These are phyloP conservation scores for Sinosuthora webbiana DNA, from an alignment of 2,113 vertebrate species.

Conservation along the genomic window DNA sequence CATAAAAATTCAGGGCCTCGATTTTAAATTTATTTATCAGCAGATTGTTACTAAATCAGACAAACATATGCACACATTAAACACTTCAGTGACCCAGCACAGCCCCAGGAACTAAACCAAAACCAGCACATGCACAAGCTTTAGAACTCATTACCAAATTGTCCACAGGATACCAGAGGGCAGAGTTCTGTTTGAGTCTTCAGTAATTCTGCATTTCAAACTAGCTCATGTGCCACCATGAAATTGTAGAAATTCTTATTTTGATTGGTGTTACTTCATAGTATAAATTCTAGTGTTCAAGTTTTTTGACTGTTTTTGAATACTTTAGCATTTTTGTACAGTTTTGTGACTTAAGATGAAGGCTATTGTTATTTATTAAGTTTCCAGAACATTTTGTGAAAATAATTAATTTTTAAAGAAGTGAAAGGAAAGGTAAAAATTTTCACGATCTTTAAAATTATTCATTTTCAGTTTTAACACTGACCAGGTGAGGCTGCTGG, in stretches of 20 bases:
- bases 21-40: background rate
- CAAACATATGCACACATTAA: slow-evolving; percentile 1
- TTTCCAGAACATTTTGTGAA: background rate
- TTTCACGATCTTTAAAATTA: background rate
- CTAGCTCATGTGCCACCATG: background rate
- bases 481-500: no score
- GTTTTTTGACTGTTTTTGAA: background rate
- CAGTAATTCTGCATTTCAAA: background rate
- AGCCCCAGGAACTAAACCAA: background rate
- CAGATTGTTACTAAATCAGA: slow-evolving; percentile 31
- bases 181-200: background rate
- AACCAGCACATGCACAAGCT: background rate
- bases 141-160: background rate
- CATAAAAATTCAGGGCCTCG: background rate
- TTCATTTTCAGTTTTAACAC: background rate
- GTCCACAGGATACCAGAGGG: background rate
- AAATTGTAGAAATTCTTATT: background rate
- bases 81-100: background rate
- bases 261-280: background rate
- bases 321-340: background rate
- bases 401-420: background rate
- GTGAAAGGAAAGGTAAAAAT: background rate
- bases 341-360: background rate
- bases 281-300: background rate
- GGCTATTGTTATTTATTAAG: background rate